These are phyloP conservation scores for Magallana nippona DNA, from an alignment of 2,888 invertebrate species.

Conservation along the genomic window DNA sequence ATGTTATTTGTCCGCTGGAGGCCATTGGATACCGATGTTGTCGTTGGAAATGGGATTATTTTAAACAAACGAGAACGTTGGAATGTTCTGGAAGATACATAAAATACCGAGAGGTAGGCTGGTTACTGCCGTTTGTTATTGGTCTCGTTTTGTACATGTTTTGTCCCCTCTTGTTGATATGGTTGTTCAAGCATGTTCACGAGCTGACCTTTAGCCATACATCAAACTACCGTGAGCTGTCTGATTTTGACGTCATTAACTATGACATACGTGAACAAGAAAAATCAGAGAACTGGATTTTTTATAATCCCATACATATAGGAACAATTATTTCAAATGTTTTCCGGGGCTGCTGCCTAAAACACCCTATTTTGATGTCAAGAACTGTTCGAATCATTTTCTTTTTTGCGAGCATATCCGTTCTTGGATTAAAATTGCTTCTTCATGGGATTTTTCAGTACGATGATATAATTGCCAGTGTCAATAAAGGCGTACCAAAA, in stretches of 20 bases:
- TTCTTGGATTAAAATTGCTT: conserved; percentile 53
- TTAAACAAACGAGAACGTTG: conserved; percentile 22
- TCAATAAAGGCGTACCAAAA: conserved; percentile 54
- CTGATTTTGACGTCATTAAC: background rate
- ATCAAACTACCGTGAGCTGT: background rate
- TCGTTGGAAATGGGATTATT: conserved; percentile 44
- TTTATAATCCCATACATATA: conserved; percentile 45
- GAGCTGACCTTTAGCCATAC: background rate
- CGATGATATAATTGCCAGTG: conserved; percentile 49
- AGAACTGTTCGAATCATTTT: conserved; percentile 47
- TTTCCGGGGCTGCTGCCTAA: background rate
- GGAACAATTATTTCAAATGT: conserved; percentile 41
- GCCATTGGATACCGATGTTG: conserved; percentile 55
- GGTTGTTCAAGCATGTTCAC: conserved; percentile 15
- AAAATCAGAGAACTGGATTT: conserved; percentile 38
- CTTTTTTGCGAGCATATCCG: conserved; percentile 45
- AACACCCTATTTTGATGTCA: conserved; percentile 1
- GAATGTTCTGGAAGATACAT: conserved; percentile 36
- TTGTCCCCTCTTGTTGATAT: conserved; percentile 50
- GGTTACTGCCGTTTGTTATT: conserved; percentile 52
- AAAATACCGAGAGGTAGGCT: conserved; percentile 52
- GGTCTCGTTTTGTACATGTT: conserved; percentile 52
- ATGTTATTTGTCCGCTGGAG: conserved; percentile 58
- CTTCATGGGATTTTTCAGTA: conserved; percentile 48
- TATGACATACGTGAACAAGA: background rate